Evolutionary conservation across 2,113 vertebrate genomes (phyloP).

Genomic region (Typhlomys cinereus): DNA sequence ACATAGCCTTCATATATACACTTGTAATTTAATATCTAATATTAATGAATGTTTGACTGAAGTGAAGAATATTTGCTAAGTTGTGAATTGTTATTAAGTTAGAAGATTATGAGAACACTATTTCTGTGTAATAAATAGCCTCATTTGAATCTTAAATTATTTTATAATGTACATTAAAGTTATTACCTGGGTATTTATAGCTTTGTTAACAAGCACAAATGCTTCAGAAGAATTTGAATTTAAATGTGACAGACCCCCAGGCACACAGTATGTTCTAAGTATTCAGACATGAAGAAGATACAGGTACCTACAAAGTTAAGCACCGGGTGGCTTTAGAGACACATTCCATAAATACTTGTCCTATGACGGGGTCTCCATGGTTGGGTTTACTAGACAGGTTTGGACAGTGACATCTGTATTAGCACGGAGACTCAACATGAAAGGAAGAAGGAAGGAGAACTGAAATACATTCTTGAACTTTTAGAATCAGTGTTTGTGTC

Average conservation of each 20-base stretch:
- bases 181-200: neutral
- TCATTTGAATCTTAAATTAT: neutral
- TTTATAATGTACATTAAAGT: constrained; percentile 1
- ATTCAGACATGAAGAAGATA: neutral
- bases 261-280: neutral
- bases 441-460: neutral
- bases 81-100: neutral
- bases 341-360: neutral
- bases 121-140: constrained; percentile 7
- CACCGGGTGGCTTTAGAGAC: neutral
- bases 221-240: neutral
- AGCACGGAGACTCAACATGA: neutral
- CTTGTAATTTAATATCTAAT: neutral
- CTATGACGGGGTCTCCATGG: neutral
- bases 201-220: neutral
- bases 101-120: neutral
- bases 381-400: neutral
- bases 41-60: neutral
- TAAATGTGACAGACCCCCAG: neutral
- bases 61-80: neutral
- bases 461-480: neutral
- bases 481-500: neutral
- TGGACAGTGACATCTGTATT: too few relatives aligned
- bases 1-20: neutral
- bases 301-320: neutral